Evolutionary conservation across 2,888 invertebrate species (phyloP).

Genomic region (Myopa testacea): DNA sequence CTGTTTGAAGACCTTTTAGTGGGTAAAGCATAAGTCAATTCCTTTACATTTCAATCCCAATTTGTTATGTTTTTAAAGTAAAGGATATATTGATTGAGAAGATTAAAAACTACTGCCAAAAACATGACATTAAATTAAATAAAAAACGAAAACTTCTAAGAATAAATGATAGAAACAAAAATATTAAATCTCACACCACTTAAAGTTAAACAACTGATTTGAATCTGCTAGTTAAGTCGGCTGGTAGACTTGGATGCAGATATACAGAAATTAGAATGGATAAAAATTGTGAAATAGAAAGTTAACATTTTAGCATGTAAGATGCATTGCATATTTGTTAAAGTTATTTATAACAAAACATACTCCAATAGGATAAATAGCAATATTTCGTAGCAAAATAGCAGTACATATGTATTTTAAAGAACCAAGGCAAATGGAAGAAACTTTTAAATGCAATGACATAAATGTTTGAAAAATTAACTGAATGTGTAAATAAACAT

Average conservation of each 20-base stretch:
- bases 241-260: constrained; percentile 17
- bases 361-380: constrained; percentile 41
- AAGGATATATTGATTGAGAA: background rate
- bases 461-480: constrained; percentile 14
- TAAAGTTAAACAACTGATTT: constrained; percentile 38
- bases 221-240: background rate
- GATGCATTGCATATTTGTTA: constrained; percentile 49
- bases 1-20: too few relatives aligned
- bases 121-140: constrained; percentile 24
- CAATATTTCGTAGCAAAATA: constrained; percentile 26
- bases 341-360: constrained; percentile 49
- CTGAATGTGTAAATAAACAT: constrained; percentile 30
- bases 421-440: constrained; percentile 9
- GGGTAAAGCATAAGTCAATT: too few relatives aligned
- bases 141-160: constrained; percentile 6
- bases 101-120: constrained; percentile 42
- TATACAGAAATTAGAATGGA: constrained; percentile 49
- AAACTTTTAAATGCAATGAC: constrained; percentile 5
- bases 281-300: constrained; percentile 66
- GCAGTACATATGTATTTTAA: constrained; percentile 21
- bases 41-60: too few relatives aligned
- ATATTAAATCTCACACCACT: constrained; percentile 19
- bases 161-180: constrained; percentile 14
- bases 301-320: constrained; percentile 65
- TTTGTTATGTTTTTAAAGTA: background rate